These are phyloP conservation scores for Zonotrichia albicollis DNA, from an alignment of 2,797 vertebrate species.

Conservation along the genomic window DNA sequence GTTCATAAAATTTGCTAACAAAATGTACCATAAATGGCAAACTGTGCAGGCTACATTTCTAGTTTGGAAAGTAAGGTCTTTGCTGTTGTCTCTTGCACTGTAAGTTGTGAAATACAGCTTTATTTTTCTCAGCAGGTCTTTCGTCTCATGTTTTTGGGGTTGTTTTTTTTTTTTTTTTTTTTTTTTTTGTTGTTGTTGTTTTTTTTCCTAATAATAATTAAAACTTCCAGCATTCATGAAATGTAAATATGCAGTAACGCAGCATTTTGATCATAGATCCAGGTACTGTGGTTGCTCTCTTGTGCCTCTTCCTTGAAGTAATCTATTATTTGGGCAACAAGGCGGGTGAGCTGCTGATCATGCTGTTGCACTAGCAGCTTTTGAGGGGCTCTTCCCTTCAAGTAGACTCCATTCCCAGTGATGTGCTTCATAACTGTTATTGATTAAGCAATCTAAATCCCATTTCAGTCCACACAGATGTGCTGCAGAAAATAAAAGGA, in stretches of 20 bases:
- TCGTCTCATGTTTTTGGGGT: background rate
- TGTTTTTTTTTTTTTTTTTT: too few relatives aligned
- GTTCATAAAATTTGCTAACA: background rate
- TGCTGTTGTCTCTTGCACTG: background rate
- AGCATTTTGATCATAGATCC: background rate
- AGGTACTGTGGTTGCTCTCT: background rate
- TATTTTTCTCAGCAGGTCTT: background rate
- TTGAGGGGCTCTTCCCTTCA: background rate
- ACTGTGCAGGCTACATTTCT: background rate
- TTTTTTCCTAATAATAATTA: background rate
- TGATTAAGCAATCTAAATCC: conserved; percentile 47
- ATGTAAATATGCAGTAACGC: background rate
- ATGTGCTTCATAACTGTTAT: conserved; percentile 26
- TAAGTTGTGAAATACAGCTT: background rate
- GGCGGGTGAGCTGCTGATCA: background rate
- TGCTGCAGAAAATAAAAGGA: conserved; percentile 17
- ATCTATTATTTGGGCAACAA: conserved; percentile 19
- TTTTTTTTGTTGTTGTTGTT: rapidly evolving
- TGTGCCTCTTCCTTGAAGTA: background rate
- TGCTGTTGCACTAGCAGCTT: background rate
- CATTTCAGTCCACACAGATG: conserved; percentile 23
- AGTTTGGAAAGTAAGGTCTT: background rate
- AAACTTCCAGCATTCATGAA: background rate
- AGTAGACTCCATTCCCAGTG: background rate
- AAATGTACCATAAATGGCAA: background rate